Conservation (phyloP, 2,888 invertebrate species). For the Galerucella pusilla region DNA sequence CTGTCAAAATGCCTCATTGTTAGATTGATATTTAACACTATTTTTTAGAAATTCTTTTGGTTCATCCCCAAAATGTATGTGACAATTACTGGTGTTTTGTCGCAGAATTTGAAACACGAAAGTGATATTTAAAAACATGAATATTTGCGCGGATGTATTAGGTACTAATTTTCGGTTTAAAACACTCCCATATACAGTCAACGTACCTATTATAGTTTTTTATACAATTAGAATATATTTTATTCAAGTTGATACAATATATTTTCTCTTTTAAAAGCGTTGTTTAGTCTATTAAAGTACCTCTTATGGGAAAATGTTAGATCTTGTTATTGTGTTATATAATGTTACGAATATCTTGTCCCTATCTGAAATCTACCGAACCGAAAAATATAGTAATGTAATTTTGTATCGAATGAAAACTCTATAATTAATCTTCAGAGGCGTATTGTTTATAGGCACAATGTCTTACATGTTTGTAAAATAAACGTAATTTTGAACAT, state of each 20-base stretch:
- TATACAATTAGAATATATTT: too few relatives aligned
- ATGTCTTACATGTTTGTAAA: slow-evolving; percentile 47
- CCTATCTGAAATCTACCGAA: slow-evolving; percentile 29
- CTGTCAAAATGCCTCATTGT: too few relatives aligned
- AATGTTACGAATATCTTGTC: slow-evolving; percentile 18
- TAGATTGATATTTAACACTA: too few relatives aligned
- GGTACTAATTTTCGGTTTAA: too few relatives aligned
- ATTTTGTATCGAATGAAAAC: slow-evolving; percentile 43
- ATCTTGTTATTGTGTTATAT: background rate
- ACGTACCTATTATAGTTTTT: too few relatives aligned
- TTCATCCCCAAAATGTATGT: too few relatives aligned
- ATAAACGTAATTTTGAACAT: slow-evolving; percentile 29
- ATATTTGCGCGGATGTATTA: too few relatives aligned
- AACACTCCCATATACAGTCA: too few relatives aligned
- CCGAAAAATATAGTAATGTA: slow-evolving; percentile 38
- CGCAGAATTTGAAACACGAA: too few relatives aligned
- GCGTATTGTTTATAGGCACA: slow-evolving; percentile 43
- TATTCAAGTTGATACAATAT: background rate
- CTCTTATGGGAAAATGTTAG: background rate
- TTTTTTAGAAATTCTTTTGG: too few relatives aligned
- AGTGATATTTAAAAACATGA: too few relatives aligned
- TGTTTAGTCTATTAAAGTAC: background rate
- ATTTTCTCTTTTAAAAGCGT: background rate
- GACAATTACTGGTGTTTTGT: too few relatives aligned
- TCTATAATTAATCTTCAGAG: slow-evolving; percentile 43